Evolutionary conservation across 1,140 invertebrate genomes (phyloP).

Genomic region (Chironomus striatipennis): DNA sequence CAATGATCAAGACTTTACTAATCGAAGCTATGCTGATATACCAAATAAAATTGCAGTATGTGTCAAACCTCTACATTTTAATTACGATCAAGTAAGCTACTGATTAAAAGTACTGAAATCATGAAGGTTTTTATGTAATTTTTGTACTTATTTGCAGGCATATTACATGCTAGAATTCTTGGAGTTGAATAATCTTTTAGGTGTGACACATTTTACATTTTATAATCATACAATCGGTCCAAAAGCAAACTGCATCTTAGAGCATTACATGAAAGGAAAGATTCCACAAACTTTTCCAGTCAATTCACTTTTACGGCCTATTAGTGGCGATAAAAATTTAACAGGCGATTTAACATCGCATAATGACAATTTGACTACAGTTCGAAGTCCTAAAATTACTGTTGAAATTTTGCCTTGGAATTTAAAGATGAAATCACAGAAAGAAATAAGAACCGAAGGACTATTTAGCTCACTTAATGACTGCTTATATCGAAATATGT

Average conservation of each 20-base stretch:
- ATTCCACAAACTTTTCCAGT: constrained; percentile 34
- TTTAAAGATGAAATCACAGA: constrained; percentile 78
- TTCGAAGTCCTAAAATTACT: constrained; percentile 43
- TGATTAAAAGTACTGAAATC: background rate
- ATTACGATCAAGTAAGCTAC: constrained; percentile 61
- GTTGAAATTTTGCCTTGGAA: constrained; percentile 82
- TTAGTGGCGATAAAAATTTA: constrained; percentile 29
- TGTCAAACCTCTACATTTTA: constrained; percentile 86
- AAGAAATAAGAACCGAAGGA: constrained; percentile 86
- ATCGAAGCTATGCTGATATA: constrained; percentile 30
- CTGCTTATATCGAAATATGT: constrained; percentile 85
- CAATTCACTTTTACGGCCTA: background rate
- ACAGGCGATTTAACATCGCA: constrained; percentile 17
- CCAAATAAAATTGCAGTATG: constrained; percentile 72
- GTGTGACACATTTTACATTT: constrained; percentile 81
- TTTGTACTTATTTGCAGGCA: constrained; percentile 42
- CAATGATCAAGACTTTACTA: constrained; percentile 38
- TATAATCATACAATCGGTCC: constrained; percentile 84
- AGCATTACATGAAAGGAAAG: constrained; percentile 52
- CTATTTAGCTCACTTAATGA: constrained; percentile 88
- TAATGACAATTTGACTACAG: constrained; percentile 24
- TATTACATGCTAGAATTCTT: constrained; percentile 85
- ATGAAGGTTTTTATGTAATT: background rate
- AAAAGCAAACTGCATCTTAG: constrained; percentile 66
- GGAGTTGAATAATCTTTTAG: constrained; percentile 78